These are phyloP conservation scores for Nymphalis c-album DNA, from an alignment of 2,888 invertebrate species.

Conservation along the genomic window DNA sequence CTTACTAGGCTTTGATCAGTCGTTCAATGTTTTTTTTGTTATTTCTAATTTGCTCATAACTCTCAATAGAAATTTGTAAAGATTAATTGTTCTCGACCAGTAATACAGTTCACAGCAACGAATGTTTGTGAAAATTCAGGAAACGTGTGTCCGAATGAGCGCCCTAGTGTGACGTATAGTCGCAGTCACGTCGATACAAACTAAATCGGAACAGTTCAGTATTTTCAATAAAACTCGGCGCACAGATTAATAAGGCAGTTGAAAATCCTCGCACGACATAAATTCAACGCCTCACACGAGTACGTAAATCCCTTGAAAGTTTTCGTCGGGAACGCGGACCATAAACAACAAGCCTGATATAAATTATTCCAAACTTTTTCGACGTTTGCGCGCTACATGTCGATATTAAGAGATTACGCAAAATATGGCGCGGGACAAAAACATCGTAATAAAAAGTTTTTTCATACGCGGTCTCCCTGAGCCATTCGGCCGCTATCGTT, in stretches of 20 bases:
- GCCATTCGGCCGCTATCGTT: not conserved
- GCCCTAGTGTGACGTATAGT: not conserved
- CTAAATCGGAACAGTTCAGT: too few relatives aligned
- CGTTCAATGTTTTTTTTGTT: too few relatives aligned
- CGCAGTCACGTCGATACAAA: not conserved
- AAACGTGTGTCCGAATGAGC: too few relatives aligned
- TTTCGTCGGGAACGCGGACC: conserved; percentile 19
- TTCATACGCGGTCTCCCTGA: conserved; percentile 15
- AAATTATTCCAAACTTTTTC: conserved; percentile 33
- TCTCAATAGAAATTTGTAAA: too few relatives aligned
- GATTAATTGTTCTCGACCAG: too few relatives aligned
- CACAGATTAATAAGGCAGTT: conserved; percentile 19
- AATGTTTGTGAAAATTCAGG: too few relatives aligned
- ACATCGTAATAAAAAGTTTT: conserved; percentile 29
- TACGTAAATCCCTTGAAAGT: conserved; percentile 26
- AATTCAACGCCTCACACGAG: conserved; percentile 13
- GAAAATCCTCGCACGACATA: conserved; percentile 16
- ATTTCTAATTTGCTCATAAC: too few relatives aligned
- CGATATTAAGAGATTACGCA: conserved; percentile 35
- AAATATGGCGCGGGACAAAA: conserved; percentile 29
- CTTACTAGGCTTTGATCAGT: too few relatives aligned
- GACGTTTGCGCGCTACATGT: conserved; percentile 22
- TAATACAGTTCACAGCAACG: too few relatives aligned
- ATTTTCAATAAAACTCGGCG: conserved; percentile 1
- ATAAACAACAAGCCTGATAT: conserved; percentile 32